A percentile compares a stretch with the other conserved stretches of the same genome.
phyloP scores from a whole-genome alignment of 2,888 invertebrate genomes.

The Hirtodrosophila histrioides region DNA sequence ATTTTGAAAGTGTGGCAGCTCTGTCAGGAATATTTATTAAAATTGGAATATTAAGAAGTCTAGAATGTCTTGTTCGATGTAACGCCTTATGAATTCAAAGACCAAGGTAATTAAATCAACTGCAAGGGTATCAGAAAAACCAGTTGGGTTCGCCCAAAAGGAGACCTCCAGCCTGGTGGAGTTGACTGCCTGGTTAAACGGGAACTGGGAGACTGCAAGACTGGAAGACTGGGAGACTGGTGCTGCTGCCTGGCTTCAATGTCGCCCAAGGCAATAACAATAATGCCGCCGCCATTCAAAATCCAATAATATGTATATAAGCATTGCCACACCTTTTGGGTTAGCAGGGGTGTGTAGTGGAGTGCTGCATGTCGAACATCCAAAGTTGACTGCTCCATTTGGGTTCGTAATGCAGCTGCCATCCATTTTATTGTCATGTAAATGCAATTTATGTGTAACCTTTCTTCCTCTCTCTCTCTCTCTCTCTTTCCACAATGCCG shows the following conservation, averaged over 20 bases:
- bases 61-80: no score
- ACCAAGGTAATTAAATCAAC: constrained; percentile 27
- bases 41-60: no score
- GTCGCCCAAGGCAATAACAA: constrained; percentile 49
- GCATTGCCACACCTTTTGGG: constrained; percentile 48
- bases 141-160: constrained; percentile 28
- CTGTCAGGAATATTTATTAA: no score
- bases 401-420: constrained; percentile 45
- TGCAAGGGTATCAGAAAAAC: constrained; percentile 30
- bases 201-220: constrained; percentile 3
- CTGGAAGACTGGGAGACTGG: constrained; percentile 1
- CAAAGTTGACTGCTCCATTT: constrained; percentile 27
- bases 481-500: constrained; percentile 11
- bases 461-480: constrained; percentile 12
- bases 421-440: constrained; percentile 68
- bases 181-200: constrained; percentile 3
- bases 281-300: constrained; percentile 50
- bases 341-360: neutral
- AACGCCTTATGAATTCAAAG: neutral
- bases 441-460: constrained; percentile 60
- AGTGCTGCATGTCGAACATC: constrained; percentile 4
- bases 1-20: no score
- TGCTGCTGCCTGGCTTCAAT: constrained; percentile 20
- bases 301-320: constrained; percentile 35
- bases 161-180: constrained; percentile 6